Evolutionary conservation across 2,113 vertebrate species (phyloP).

Genomic region (Synchiropus splendidus): DNA sequence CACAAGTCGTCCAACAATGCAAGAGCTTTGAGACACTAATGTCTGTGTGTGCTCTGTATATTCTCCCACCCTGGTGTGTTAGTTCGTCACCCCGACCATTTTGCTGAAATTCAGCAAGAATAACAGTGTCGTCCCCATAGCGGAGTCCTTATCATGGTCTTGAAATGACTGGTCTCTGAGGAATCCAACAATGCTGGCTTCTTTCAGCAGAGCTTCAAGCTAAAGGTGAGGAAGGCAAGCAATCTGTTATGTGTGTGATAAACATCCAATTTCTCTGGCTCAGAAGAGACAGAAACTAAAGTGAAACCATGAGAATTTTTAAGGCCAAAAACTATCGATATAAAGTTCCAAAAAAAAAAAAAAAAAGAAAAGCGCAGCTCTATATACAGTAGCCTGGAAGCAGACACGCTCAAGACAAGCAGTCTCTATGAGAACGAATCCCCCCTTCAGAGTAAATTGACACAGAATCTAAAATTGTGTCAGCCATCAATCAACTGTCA

Average conservation of each 20-base stretch:
- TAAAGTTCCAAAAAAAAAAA: no score
- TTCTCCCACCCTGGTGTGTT: conserved; percentile 25
- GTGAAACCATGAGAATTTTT: no score
- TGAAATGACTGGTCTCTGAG: conserved; percentile 63
- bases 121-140: conserved; percentile 43
- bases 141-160: conserved; percentile 57
- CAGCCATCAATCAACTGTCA: conserved; percentile 52
- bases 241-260: conserved; percentile 44
- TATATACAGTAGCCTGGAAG: no score
- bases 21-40: conserved; percentile 1
- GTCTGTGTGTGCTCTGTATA: conserved; percentile 8
- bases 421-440: conserved; percentile 1
- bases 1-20: conserved; percentile 6
- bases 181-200: conserved; percentile 51
- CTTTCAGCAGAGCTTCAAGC: conserved; percentile 33
- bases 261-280: conserved; percentile 8
- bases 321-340: no score
- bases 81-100: conserved; percentile 48
- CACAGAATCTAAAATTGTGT: conserved; percentile 15
- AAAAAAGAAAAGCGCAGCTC: no score
- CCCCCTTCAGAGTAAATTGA: conserved; percentile 13
- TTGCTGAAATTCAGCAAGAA: conserved; percentile 52
- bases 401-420: no score
- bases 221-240: conserved; percentile 42
- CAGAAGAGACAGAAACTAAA: no score